Evolutionary conservation across 92 coral and sea anemone species (phyloP), one percentile per base, ranked within the genome.

Genomic region (Epizoanthus rinbou): DNA sequence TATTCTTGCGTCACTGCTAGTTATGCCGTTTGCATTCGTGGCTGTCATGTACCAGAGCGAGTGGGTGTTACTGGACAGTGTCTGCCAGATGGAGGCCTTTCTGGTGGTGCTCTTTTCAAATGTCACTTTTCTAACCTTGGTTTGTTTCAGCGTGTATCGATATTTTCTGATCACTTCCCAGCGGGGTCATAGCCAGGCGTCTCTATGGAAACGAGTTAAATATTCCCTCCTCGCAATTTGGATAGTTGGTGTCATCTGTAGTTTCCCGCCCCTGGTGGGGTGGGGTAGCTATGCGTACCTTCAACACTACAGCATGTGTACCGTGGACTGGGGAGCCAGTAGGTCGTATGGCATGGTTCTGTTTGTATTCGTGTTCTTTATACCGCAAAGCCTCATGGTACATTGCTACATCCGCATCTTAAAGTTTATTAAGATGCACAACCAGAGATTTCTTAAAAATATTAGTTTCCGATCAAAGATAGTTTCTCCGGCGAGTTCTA

Each of bases 341-440:
- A 82, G 28, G 45, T 67, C 75, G 3, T 92, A 87, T 86, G 83
- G 91, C 6, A 73, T 78, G 5, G 85, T 85, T 13, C 43, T 92
- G 3, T 81, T 92, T 45, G 85, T 87, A 7, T 67, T 73, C 13
- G 86, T 92, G 19, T 92, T 89, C 45, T 78, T 79, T 57, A 82
- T 89, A 18, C 96, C 96, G n/a, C 96, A 90, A 21, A 66, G 85
- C 8, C 79, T 90, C 5, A 90, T 92, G 91, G n/a, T 81, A 16
- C 35, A 85, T 23, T 84, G 93, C 7, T 92, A 92, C 69, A 69
- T 41, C 56, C 60, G 86, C 24, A 92, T 92, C 18, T 69, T 85
- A 10, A 87, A 82, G 50, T 92, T 92, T 73, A 91, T 92, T 15
- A 84, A 82, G 28, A 76, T 52, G 21, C 93, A 90, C 72, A 87